phyloP scores from a whole-genome alignment of 2,113 vertebrate species.

The Alosa alosa region DNA sequence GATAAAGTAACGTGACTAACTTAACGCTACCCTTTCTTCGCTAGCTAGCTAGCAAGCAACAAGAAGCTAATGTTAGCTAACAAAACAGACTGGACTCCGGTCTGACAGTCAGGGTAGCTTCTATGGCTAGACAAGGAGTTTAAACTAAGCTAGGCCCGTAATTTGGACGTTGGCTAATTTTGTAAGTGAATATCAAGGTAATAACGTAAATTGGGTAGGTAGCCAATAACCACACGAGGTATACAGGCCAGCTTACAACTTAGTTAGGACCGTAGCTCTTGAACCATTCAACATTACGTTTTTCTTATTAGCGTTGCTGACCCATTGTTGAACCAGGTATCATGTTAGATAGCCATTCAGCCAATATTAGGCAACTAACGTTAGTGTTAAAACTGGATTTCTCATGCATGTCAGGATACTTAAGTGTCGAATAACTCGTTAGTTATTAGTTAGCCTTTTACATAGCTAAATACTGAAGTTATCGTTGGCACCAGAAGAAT shows the following conservation, averaged over 20 bases:
- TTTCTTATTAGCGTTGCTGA: background rate
- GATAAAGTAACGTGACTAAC: background rate
- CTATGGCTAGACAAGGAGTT: background rate
- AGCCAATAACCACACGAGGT: background rate
- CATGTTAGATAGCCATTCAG: background rate
- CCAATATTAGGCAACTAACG: background rate
- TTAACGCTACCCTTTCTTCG: background rate
- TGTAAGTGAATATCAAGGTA: background rate
- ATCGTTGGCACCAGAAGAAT: background rate
- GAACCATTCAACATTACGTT: background rate
- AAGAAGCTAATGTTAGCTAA: slow-evolving; percentile 3
- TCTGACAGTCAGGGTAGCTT: background rate
- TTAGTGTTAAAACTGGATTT: background rate
- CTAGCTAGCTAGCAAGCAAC: background rate
- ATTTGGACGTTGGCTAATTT: background rate
- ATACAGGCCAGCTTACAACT: background rate
- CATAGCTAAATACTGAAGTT: background rate
- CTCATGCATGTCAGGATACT: background rate
- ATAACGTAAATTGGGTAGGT: background rate
- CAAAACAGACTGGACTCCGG: background rate
- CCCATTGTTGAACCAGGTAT: slow-evolving; percentile 10
- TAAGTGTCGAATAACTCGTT: background rate
- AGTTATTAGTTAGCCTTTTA: background rate
- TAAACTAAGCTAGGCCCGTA: background rate
- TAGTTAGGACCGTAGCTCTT: background rate